Conservation (phyloP, 2,113 vertebrate genomes). For the Pelvicachromis taeniatus region DNA sequence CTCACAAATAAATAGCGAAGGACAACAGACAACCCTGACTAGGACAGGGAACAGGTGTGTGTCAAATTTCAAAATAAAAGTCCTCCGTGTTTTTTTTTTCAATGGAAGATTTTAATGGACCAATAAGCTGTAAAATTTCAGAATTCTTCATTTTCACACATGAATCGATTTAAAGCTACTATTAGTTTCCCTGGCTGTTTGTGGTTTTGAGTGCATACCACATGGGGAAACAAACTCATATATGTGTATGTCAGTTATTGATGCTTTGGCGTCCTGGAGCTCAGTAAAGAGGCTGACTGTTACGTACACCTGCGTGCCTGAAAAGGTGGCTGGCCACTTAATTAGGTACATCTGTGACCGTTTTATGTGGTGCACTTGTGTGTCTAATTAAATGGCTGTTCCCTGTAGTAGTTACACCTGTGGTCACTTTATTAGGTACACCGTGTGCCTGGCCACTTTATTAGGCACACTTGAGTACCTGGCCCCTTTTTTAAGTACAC, state of each 20-base stretch:
- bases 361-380: background rate
- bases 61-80: background rate
- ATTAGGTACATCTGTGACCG: background rate
- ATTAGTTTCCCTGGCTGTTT: background rate
- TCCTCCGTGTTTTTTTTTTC: accelerated
- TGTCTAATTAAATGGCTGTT: background rate
- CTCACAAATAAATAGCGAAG: background rate
- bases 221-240: background rate
- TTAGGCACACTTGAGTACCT: background rate
- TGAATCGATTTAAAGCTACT: background rate
- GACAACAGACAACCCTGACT: background rate
- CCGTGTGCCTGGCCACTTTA: background rate
- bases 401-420: background rate
- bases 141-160: background rate
- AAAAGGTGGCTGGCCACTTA: background rate
- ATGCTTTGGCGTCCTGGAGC: background rate
- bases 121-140: background rate
- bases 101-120: background rate
- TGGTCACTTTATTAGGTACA: background rate
- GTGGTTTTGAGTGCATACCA: background rate
- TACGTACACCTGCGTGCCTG: background rate
- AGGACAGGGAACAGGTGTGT: background rate
- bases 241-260: background rate
- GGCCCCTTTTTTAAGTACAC: background rate
- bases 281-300: background rate